Percentiles rank a stretch among this genome's conserved stretches.
Evolutionary conservation across 2,113 vertebrate genomes (phyloP).

Genomic region (Gavialis gangeticus): DNA sequence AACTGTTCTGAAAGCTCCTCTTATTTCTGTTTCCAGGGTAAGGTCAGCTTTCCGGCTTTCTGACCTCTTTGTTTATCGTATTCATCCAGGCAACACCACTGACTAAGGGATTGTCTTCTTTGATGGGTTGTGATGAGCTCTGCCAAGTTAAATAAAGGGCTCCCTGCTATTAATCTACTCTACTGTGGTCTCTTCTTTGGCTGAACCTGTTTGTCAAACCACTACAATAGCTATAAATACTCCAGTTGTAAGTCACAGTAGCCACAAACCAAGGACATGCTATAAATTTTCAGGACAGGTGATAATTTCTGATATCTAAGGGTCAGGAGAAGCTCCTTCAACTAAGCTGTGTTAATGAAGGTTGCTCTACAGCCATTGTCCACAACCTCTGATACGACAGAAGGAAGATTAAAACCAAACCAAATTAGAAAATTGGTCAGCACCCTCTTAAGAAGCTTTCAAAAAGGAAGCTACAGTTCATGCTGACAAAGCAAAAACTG

Average conservation of each 20-base stretch:
- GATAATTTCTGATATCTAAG: constrained; percentile 19
- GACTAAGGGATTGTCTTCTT: constrained; percentile 28
- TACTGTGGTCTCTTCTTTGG: constrained; percentile 34
- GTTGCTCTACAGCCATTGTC: neutral
- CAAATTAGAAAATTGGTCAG: neutral
- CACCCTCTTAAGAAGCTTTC: neutral
- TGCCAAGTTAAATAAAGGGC: constrained; percentile 60
- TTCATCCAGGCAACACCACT: constrained; percentile 14
- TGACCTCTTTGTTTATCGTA: constrained; percentile 30
- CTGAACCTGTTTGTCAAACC: constrained; percentile 24
- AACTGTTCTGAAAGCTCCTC: neutral
- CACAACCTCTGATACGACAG: neutral
- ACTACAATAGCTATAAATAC: constrained; percentile 34
- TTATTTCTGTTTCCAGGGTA: neutral
- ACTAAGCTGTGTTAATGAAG: neutral
- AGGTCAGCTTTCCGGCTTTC: neutral
- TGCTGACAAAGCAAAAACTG: neutral
- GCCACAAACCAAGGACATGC: constrained; percentile 21
- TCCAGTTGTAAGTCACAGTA: constrained; percentile 32
- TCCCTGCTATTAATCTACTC: constrained; percentile 28
- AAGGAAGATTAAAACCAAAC: neutral
- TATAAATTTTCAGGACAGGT: constrained; percentile 33
- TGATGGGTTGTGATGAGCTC: constrained; percentile 28
- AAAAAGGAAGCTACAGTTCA: neutral
- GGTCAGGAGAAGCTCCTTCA: neutral